Conservation (phyloP, 2,888 invertebrate species). For the Metopia argyrocephala region DNA sequence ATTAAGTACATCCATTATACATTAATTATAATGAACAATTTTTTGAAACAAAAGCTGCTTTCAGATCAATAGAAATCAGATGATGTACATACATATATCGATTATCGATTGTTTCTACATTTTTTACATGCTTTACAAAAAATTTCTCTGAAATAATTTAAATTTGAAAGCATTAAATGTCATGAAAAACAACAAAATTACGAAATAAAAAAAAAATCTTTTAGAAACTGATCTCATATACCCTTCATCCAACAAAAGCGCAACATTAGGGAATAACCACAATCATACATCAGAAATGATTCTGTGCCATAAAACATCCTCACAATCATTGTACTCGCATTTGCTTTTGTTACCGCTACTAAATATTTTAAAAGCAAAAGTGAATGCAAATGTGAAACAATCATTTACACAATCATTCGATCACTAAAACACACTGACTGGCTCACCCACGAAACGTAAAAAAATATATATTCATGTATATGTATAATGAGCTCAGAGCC, state of each 20-base stretch:
- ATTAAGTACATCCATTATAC: too few species aligned
- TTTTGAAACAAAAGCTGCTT: too few species aligned
- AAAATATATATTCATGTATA: slow-evolving; percentile 2
- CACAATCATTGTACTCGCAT: too few species aligned
- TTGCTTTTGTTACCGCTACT: neutral
- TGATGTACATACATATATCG: too few species aligned
- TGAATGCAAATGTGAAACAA: slow-evolving; percentile 36
- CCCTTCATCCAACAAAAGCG: neutral
- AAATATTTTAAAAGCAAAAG: slow-evolving; percentile 4
- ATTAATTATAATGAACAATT: too few species aligned
- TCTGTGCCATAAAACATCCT: too few species aligned
- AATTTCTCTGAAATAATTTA: too few species aligned
- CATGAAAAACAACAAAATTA: neutral
- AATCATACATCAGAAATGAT: too few species aligned
- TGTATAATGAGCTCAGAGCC: slow-evolving; percentile 49
- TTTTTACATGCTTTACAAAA: too few species aligned
- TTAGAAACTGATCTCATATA: slow-evolving; percentile 26
- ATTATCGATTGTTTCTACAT: too few species aligned
- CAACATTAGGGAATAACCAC: too few species aligned
- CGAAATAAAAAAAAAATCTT: slow-evolving; percentile 26
- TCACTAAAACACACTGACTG: neutral
- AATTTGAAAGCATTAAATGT: slow-evolving; percentile 28
- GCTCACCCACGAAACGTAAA: neutral
- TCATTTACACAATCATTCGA: neutral
- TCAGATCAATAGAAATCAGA: too few species aligned